Evolutionary conservation across 2,797 vertebrate genomes (phyloP), one percentile per base, ranked within the genome.

Genomic region (Austrolebias charrua): DNA sequence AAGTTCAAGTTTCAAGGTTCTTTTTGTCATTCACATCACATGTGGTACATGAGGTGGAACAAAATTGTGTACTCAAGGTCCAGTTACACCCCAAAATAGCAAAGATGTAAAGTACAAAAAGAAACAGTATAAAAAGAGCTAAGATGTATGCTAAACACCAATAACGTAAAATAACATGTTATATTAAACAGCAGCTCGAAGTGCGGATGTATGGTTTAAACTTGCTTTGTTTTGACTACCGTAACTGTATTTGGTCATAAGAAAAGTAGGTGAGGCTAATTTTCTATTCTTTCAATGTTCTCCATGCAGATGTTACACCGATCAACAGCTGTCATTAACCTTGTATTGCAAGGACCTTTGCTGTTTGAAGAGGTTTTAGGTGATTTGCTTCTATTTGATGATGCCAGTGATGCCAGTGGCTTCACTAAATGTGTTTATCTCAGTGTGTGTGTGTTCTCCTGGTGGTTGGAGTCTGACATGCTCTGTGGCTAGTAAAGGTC

Each of bases 401-500:
- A 51, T 47, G 60, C 42, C 10, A 7, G 14, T 60, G 10, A 31
- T 69, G 43, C 45, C 16, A 6, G 19, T 49, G 38, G 47, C 19
- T 50, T 20, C 55, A 42, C 24, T 33, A 20, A 35, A 6, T 57
- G 44, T 62, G 44, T 66, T 24, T 68, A 47, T 63, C 58, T n/a
- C n/a, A n/a, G n/a, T n/a, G n/a, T n/a, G n/a, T 51, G 47, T 29
- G 62, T 57, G 68, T 74, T 78, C 76, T 79, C 69, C 65, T 49
- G 54, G 31, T 0, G 8, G 66, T 73, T 44, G 29, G 49, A 47
- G 57, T 44, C 60, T 44, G 51, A 65, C 63, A 54, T 76, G 64
- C 69, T 64, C 71, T 58, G 62, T 63, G 73, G 71, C 74, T 75
- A 64, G 66, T 59, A 20, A 66, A 61, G 51, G 43, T 78, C 66